Conservation (phyloP, 92 coral and sea anemone species). For the Paragorgia papillata region DNA sequence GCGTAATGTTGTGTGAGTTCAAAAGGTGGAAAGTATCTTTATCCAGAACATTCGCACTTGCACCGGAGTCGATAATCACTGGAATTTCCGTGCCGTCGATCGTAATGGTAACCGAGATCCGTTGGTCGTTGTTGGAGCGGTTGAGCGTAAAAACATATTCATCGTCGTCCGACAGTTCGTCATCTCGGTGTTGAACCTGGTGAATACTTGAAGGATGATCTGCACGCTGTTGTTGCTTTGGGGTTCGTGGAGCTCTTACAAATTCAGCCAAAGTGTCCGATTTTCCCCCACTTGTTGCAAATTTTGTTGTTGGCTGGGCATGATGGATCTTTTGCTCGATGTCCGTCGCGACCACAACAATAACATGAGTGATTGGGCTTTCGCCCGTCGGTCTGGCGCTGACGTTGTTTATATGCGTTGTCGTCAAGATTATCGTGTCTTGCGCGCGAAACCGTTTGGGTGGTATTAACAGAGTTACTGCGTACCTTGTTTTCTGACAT, state of each 20-base stretch:
- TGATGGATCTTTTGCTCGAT: constrained; percentile 53
- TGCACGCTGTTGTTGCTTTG: neutral
- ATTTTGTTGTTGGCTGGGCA: constrained; percentile 47
- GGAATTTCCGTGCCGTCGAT: constrained; percentile 36
- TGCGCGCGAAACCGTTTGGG: neutral
- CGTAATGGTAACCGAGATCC: constrained; percentile 11
- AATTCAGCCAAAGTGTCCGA: constrained; percentile 38
- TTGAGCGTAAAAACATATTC: constrained; percentile 10
- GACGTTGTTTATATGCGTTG: neutral
- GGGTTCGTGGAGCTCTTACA: constrained; percentile 18
- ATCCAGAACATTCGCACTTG: constrained; percentile 45
- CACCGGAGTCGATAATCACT: constrained; percentile 49
- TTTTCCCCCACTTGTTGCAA: constrained; percentile 51
- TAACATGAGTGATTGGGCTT: constrained; percentile 38
- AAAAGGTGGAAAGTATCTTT: constrained; percentile 24
- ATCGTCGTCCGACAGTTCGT: constrained; percentile 10
- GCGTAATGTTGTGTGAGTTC: neutral
- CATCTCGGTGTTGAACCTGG: constrained; percentile 14
- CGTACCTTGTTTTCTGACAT: neutral
- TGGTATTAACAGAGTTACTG: neutral
- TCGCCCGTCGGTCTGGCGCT: neutral
- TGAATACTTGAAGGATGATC: constrained; percentile 7
- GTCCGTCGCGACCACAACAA: constrained; percentile 59
- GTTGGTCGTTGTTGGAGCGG: constrained; percentile 25
- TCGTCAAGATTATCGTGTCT: neutral